Percentiles rank a stretch among this genome's conserved stretches.
Evolutionary conservation across 2,113 vertebrate species (phyloP).

Genomic region (Pardalotus punctatus): DNA sequence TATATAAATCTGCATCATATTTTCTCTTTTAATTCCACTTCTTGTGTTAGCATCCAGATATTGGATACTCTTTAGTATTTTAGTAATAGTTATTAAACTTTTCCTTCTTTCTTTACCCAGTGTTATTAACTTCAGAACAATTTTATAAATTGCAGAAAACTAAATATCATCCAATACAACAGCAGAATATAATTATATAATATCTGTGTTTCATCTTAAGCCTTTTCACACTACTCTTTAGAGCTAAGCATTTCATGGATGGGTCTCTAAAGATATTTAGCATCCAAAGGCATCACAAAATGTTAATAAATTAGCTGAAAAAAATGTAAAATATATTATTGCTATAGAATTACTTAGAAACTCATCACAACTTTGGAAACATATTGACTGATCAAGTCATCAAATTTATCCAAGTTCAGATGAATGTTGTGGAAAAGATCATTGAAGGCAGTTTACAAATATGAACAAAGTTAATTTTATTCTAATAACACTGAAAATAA

Average conservation of each 20-base stretch:
- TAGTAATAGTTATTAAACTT: neutral
- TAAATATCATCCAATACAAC: neutral
- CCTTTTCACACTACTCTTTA: neutral
- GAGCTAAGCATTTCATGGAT: neutral
- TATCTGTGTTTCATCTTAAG: neutral
- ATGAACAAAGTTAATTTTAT: neutral
- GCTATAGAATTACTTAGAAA: neutral
- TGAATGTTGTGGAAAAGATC: neutral
- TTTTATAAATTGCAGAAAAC: neutral
- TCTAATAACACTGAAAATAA: neutral
- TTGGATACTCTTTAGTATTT: neutral
- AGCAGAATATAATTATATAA: neutral
- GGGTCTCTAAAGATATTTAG: neutral
- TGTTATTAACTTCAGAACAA: neutral
- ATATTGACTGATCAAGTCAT: neutral
- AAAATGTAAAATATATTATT: neutral
- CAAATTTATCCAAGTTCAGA: neutral
- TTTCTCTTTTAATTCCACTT: neutral
- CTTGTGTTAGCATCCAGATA: neutral
- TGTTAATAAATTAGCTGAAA: neutral
- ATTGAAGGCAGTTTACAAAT: neutral
- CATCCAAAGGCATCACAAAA: neutral
- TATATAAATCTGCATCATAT: neutral
- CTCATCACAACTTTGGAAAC: neutral
- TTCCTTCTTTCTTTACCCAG: neutral